Base-by-base conservation (phyloP, 2,113 vertebrate genomes). In the Boulengerochromis microlepis region DNA sequence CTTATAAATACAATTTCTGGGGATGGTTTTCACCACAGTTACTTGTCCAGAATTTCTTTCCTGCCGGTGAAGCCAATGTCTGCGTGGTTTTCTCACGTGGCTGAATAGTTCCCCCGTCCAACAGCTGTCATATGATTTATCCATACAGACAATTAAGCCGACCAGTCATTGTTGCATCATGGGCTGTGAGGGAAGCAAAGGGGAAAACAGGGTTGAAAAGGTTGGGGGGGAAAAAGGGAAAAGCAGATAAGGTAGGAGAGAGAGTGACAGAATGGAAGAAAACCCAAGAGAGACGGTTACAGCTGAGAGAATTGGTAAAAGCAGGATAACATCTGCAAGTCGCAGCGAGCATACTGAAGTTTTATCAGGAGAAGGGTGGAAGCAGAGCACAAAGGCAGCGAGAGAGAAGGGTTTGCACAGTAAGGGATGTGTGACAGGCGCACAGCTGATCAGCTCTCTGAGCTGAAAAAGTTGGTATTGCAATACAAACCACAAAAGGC, bases 111-210 rank as follows among this genome's bases (percentile, higher is more conserved):
- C 7, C 81, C 80, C 89, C 2, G 26, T 50, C 35, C 47, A 89
- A 15, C 80, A 86, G 53, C 74, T 87, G 82, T 59, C 57, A 81
- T 61, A 74, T 56, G 85, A 89, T 91, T 92, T 52, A 93, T 15
- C 26, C 33, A 35, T 19, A 57, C 31, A 47, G 47, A 81, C 52
- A 80, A 76, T 69, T 81, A n/a, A 53, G 10, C 57, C 74, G 59
- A 78, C 69, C 56, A 66, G 29, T 91, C 85, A 82, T 74, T 64
- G 71, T 33, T 29, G 78, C 76, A 19, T 69, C 33, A 53, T 38
- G 18, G 61, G 31, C 45, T 35, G 57, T 18, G n/a, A 66, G 8
- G 56, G 18, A 61, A 76, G 78, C 45, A 83, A 64, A 64, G 61
- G 45, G 26, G 53, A 76, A 80, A 88, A 81, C 57, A 2, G 8